A percentile compares a stretch with the other conserved stretches of the same genome.
Evolutionary conservation across 2,113 vertebrate genomes (phyloP).

Genomic region (Egretta garzetta): DNA sequence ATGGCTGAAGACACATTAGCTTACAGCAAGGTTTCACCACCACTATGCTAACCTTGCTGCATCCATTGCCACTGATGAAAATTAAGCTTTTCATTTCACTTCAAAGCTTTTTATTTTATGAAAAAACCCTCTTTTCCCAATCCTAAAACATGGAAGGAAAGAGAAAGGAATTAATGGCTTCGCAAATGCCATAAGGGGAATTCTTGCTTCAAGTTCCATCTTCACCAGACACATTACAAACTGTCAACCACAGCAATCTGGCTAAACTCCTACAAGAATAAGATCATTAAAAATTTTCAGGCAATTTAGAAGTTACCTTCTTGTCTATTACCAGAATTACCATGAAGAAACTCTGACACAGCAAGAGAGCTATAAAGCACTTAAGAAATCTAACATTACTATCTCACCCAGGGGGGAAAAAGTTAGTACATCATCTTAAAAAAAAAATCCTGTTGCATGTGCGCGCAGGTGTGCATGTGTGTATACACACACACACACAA

Average conservation of each 20-base stretch:
- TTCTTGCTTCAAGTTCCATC: neutral
- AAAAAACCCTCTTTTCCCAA: neutral
- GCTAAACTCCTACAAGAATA: neutral
- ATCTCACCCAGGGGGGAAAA: neutral
- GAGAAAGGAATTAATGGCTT: neutral
- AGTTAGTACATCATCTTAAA: neutral
- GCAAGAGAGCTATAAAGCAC: neutral
- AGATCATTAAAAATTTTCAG: neutral
- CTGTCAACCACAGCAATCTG: neutral
- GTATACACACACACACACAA: neutral
- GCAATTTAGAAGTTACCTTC: neutral
- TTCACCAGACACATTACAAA: neutral
- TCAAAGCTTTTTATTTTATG: neutral
- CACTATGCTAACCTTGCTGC: neutral
- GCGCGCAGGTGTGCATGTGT: rapidly evolving
- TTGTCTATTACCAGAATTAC: neutral
- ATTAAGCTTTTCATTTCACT: neutral
- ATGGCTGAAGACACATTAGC: neutral
- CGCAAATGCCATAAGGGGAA: neutral
- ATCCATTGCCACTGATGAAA: neutral
- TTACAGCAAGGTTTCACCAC: neutral
- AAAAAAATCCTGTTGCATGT: rapidly evolving
- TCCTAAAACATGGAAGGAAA: neutral
- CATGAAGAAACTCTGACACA: neutral
- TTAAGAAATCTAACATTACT: neutral